phyloP scores from a whole-genome alignment of 2,797 vertebrate species.

The Cyprinodon diabolis region DNA sequence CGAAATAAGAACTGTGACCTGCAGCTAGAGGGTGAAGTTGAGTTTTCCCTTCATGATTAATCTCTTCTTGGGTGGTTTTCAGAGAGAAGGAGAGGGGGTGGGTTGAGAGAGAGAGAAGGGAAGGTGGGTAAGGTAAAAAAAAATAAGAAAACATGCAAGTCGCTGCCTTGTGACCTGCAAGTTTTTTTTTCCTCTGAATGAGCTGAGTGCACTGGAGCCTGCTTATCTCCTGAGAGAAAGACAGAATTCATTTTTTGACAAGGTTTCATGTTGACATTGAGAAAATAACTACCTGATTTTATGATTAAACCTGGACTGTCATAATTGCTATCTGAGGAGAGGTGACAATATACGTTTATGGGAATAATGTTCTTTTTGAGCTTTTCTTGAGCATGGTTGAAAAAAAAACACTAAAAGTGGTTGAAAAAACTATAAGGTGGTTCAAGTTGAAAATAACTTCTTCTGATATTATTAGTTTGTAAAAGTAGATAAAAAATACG shows the following conservation, averaged over 20 bases:
- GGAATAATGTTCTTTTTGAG: slow-evolving; percentile 58
- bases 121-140: slow-evolving; percentile 69
- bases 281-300: slow-evolving; percentile 90
- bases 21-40: slow-evolving; percentile 98
- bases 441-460: slow-evolving; percentile 37
- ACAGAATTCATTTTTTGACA: slow-evolving; percentile 90
- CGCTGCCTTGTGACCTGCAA: slow-evolving; percentile 86
- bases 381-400: slow-evolving; percentile 46
- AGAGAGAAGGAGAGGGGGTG: slow-evolving; percentile 73
- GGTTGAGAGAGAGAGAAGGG: slow-evolving; percentile 70
- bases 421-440: slow-evolving; percentile 41
- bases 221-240: slow-evolving; percentile 88
- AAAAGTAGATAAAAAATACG: background rate
- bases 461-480: background rate
- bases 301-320: slow-evolving; percentile 89
- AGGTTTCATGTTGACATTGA: slow-evolving; percentile 93
- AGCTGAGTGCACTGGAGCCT: slow-evolving; percentile 86
- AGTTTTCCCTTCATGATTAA: slow-evolving; percentile 98
- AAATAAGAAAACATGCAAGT: slow-evolving; percentile 86
- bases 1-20: slow-evolving; percentile 99
- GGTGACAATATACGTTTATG: slow-evolving; percentile 77
- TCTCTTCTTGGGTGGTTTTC: slow-evolving; percentile 98
- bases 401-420: background rate
- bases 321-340: slow-evolving; percentile 87
- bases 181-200: slow-evolving; percentile 84